Conservation (phyloP, 2,888 invertebrate species). For the Cheilosia scutellata region DNA sequence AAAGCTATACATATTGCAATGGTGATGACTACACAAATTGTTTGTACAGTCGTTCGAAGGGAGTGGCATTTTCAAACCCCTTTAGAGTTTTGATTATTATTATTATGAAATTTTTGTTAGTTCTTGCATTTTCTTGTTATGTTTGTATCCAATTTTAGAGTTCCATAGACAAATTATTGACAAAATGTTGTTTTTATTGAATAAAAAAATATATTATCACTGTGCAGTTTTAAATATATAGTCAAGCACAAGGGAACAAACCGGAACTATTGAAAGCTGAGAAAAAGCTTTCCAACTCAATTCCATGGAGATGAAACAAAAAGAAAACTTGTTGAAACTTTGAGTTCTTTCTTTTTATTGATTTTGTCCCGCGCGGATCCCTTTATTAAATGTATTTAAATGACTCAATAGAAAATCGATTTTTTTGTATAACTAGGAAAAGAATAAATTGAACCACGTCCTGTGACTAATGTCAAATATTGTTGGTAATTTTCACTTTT, state of each 20-base stretch:
- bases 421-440: not conserved
- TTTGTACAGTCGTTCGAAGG: constrained; percentile 33
- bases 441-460: constrained; percentile 12
- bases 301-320: constrained; percentile 25
- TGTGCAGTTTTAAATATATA: constrained; percentile 7
- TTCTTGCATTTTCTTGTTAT: not conserved
- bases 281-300: constrained; percentile 30
- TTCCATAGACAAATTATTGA: not conserved
- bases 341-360: constrained; percentile 41
- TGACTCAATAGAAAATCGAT: constrained; percentile 4
- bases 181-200: not conserved
- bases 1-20: constrained; percentile 10
- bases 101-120: not conserved
- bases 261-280: not conserved
- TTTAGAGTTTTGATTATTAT: not conserved
- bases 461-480: not conserved
- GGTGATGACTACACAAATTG: constrained; percentile 14
- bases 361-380: constrained; percentile 32
- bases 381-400: constrained; percentile 15
- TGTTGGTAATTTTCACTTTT: constrained; percentile 6
- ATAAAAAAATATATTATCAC: constrained; percentile 1
- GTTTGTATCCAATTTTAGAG: not conserved
- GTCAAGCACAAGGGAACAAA: constrained; percentile 14
- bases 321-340: constrained; percentile 66
- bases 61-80: constrained; percentile 39